These are phyloP conservation scores for Molorchus minor DNA, from an alignment of 2,888 invertebrate genomes.

Conservation along the genomic window DNA sequence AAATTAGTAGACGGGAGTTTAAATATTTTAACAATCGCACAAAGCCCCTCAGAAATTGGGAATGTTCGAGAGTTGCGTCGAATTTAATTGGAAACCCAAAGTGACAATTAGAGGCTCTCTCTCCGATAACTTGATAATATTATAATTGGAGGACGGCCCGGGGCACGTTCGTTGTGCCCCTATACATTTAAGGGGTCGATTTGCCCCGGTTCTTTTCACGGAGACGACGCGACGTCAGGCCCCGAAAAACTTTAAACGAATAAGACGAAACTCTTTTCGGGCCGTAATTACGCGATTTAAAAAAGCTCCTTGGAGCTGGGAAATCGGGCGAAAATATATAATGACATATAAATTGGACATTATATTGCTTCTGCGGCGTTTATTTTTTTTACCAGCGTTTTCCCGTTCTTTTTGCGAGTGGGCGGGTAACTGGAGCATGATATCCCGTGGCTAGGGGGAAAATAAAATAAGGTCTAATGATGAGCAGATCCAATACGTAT, in stretches of 20 bases:
- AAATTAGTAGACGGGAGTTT: slow-evolving; percentile 35
- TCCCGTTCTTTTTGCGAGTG: slow-evolving; percentile 22
- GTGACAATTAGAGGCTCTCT: slow-evolving; percentile 60
- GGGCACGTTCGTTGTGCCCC: slow-evolving; percentile 49
- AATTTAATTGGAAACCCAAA: slow-evolving; percentile 61
- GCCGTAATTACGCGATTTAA: slow-evolving; percentile 47
- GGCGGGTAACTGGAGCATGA: slow-evolving; percentile 2
- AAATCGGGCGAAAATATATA: slow-evolving; percentile 58
- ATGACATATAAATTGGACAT: slow-evolving; percentile 55
- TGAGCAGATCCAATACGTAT: too few relatives aligned
- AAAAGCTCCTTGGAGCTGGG: slow-evolving; percentile 53
- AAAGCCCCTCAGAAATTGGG: slow-evolving; percentile 44
- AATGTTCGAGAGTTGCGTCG: slow-evolving; percentile 54
- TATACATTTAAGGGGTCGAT: slow-evolving; percentile 27
- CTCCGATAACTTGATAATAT: slow-evolving; percentile 58
- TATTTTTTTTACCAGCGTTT: slow-evolving; percentile 14
- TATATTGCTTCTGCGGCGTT: slow-evolving; percentile 36
- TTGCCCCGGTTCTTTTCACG: slow-evolving; percentile 10
- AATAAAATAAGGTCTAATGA: too few relatives aligned
- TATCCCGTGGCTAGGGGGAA: not conserved
- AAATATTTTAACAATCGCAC: slow-evolving; percentile 40
- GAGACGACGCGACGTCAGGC: not conserved
- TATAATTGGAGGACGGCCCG: slow-evolving; percentile 60
- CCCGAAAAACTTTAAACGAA: slow-evolving; percentile 23
- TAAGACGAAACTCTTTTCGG: slow-evolving; percentile 26